phyloP scores from a whole-genome alignment of 92 coral and sea anemone genomes.

The Galaxea fascicularis region DNA sequence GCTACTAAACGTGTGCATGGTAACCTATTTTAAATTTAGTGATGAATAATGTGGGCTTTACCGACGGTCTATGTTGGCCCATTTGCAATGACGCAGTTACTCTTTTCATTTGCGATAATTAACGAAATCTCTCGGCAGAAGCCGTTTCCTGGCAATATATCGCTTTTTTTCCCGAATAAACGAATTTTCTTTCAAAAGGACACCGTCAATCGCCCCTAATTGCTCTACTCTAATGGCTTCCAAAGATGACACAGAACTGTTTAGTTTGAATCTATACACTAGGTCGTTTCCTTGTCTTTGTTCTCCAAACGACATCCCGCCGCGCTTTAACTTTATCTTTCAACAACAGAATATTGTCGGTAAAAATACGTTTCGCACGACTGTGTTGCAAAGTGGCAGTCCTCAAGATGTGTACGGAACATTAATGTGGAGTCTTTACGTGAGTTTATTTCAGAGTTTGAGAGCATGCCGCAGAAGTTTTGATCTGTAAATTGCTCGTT shows the following conservation, averaged over 20 bases:
- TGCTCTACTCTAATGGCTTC: conserved; percentile 42
- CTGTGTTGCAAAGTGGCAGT: background rate
- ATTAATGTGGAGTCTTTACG: background rate
- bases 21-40: conserved; percentile 26
- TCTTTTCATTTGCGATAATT: conserved; percentile 17
- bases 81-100: conserved; percentile 33
- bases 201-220: conserved; percentile 48
- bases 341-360: conserved; percentile 21
- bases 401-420: background rate
- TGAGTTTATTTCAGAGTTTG: conserved; percentile 9
- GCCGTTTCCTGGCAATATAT: conserved; percentile 38
- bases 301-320: conserved; percentile 42
- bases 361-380: conserved; percentile 20
- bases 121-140: conserved; percentile 38
- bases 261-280: conserved; percentile 35
- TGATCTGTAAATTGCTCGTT: conserved; percentile 29
- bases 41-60: conserved; percentile 18
- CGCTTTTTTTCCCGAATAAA: conserved; percentile 38
- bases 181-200: conserved; percentile 44
- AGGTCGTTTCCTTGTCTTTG: conserved; percentile 48
- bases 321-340: conserved; percentile 10
- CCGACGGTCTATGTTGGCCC: conserved; percentile 10
- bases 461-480: conserved; percentile 30
- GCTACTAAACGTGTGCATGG: conserved; percentile 31
- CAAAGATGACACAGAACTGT: conserved; percentile 34